phyloP scores from a whole-genome alignment of 2,888 invertebrate genomes.

The Cheilosia soror region DNA sequence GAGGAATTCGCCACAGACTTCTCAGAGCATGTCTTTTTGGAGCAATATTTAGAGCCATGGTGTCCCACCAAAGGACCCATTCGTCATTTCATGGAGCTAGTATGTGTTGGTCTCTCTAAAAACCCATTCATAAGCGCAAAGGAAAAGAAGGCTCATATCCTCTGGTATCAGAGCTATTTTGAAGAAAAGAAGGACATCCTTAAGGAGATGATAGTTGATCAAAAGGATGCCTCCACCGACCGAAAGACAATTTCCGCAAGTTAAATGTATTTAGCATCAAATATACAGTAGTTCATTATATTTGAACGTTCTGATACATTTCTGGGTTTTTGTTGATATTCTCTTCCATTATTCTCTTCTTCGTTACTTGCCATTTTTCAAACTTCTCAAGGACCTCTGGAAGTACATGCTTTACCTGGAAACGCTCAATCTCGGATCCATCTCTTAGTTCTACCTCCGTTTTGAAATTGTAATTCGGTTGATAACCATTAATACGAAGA shows the following conservation, averaged over 20 bases:
- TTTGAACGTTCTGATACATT: constrained; percentile 81
- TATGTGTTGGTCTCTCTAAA: constrained; percentile 96
- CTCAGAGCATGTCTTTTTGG: constrained; percentile 97
- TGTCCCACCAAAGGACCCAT: constrained; percentile 96
- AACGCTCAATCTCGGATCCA: constrained; percentile 80
- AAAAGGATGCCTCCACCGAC: constrained; percentile 60
- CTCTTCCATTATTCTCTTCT: constrained; percentile 81
- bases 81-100: constrained; percentile 98
- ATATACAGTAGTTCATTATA: constrained; percentile 54
- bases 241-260: constrained; percentile 9
- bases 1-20: constrained; percentile 91
- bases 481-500: constrained; percentile 81
- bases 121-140: constrained; percentile 95
- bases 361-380: constrained; percentile 79
- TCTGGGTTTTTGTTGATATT: constrained; percentile 81
- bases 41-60: constrained; percentile 92
- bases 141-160: constrained; percentile 94
- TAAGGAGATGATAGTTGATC: constrained; percentile 80
- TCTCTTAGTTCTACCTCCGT: constrained; percentile 81
- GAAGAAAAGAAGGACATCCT: constrained; percentile 90
- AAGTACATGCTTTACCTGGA: constrained; percentile 76
- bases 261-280: constrained; percentile 38
- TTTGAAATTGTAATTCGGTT: constrained; percentile 82
- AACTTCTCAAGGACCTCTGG: constrained; percentile 78
- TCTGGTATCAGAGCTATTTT: constrained; percentile 97